Base-by-base conservation (phyloP, 2,113 vertebrate genomes). In the Noctilio leporinus region DNA sequence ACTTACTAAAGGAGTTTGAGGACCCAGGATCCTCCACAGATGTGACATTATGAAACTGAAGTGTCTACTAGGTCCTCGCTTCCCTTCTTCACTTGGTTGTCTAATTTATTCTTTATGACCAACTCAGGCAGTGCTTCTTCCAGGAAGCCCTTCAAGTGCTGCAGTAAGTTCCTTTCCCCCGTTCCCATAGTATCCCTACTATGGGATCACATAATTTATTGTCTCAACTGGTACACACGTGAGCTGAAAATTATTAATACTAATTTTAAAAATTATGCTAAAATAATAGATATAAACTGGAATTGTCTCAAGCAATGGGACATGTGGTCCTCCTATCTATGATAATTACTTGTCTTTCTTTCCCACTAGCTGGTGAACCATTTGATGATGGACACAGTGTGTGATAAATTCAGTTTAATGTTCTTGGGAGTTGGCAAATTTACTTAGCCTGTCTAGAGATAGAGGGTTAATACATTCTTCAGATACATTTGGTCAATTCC, bases 351-450 rank as follows among this genome's bases (percentile, higher is more conserved):
- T 49, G 15, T 83, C n/a, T 94, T 8, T 85, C 20, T 78, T 64
- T 12, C 30, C 33, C 84, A 28, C 7, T 59, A 35, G 59, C 59
- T 40, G 10, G 43, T 57, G 73, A 93, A 33, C 14, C 40, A 6
- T 76, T 82, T 57, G 24, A 85, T 89, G 51, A 38, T 86, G 38
- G 26, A 11, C 9, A 38, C 9, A 86, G 20, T 87, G 35, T 40
- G 85, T 92, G 20, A 82, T 72, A 84, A 95, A 49, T 91, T 51
- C 47, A 69, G 64, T 87, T 86, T 70, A 80, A 72, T 84, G 38
- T 47, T 51, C 53, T 26, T 91, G 51, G 75, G 38, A n/a, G 10
- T 35, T 69, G 73, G 40, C 15, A 76, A 51, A 73, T 88, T 96
- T 81, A 72, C 53, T 88, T 88, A 55, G 51, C 76, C 24, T 92